phyloP scores from a whole-genome alignment of 2,797 vertebrate species.

The Falco berigora region DNA sequence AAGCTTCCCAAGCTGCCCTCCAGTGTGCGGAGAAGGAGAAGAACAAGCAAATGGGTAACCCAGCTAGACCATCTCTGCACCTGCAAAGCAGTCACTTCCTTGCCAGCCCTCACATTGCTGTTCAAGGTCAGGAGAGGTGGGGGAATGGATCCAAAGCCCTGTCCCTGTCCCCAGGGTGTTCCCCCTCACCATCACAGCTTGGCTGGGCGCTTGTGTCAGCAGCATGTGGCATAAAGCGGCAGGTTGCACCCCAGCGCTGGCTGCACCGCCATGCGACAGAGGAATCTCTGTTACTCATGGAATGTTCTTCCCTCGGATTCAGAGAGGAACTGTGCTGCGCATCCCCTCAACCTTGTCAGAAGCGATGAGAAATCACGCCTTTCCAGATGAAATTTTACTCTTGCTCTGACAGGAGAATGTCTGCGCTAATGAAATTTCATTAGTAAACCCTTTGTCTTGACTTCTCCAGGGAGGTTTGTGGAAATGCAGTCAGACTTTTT shows the following conservation, averaged over 20 bases:
- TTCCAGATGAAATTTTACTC: not conserved
- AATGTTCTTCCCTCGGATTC: not conserved
- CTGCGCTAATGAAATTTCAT: constrained; percentile 49
- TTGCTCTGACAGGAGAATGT: constrained; percentile 35
- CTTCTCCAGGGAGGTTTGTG: constrained; percentile 36
- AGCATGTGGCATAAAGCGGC: not conserved
- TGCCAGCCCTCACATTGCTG: not conserved
- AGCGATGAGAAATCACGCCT: not conserved
- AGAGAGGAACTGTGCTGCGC: not conserved
- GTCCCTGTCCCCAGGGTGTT: not conserved
- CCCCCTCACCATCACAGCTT: not conserved
- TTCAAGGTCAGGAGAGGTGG: not conserved
- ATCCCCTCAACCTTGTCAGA: constrained; percentile 17
- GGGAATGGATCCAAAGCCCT: not conserved
- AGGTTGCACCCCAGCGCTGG: not conserved
- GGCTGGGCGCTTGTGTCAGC: not conserved
- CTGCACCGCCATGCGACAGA: not conserved
- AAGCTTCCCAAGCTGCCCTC: not conserved
- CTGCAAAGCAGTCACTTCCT: not conserved
- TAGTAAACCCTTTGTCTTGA: constrained; percentile 53
- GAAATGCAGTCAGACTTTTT: constrained; percentile 10
- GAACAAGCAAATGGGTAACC: not conserved
- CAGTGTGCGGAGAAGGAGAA: not conserved
- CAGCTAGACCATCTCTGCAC: not conserved
- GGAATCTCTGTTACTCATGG: not conserved